Conservation (phyloP, 1,140 invertebrate species). For the Drosophila azteca region DNA sequence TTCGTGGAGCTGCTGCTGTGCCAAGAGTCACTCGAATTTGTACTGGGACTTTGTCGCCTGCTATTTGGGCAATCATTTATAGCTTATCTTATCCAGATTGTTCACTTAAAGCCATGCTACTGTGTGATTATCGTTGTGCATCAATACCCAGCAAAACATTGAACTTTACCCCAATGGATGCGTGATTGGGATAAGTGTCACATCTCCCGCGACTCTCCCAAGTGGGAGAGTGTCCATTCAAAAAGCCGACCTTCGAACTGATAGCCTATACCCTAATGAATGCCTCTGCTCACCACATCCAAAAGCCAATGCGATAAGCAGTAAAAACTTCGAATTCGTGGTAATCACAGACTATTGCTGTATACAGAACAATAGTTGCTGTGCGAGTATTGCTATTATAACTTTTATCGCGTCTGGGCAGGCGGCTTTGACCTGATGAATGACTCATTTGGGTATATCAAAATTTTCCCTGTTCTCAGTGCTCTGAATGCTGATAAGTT, state of each 20-base stretch:
- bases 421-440: neutral
- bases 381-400: constrained; percentile 6
- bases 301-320: constrained; percentile 16
- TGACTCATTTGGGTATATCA: constrained; percentile 19
- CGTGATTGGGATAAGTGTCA: neutral
- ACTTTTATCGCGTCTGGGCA: constrained; percentile 12
- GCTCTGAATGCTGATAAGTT: neutral
- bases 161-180: constrained; percentile 8
- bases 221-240: constrained; percentile 11
- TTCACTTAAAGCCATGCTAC: constrained; percentile 33
- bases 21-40: neutral
- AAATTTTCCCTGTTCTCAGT: neutral
- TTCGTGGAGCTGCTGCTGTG: constrained; percentile 1
- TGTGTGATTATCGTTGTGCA: constrained; percentile 36
- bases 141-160: constrained; percentile 14
- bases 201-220: neutral
- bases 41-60: constrained; percentile 3
- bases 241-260: constrained; percentile 41
- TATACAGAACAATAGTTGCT: neutral
- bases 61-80: constrained; percentile 19
- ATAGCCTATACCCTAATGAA: constrained; percentile 8
- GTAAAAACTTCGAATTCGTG: constrained; percentile 17
- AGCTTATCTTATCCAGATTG: constrained; percentile 47
- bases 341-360: constrained; percentile 12
- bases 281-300: neutral